Conservation (phyloP, 2,888 invertebrate species). For the Torymus texanus region DNA sequence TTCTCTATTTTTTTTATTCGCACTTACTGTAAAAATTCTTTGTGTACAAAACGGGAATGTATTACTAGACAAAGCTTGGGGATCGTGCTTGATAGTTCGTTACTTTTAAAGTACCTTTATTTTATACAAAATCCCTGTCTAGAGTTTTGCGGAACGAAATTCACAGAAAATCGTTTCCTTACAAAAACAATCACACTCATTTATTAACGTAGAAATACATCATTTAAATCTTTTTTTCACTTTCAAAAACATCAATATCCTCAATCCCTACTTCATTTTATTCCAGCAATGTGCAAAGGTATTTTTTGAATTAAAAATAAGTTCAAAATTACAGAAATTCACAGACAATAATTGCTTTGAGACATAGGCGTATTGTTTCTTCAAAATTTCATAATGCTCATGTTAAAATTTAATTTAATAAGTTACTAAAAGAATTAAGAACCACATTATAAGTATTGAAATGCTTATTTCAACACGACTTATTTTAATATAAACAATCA, state of each 20-base stretch:
- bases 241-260: conserved; percentile 20
- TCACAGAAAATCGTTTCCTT: conserved; percentile 14
- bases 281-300: conserved; percentile 33
- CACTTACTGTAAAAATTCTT: conserved; percentile 58
- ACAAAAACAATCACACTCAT: conserved; percentile 26
- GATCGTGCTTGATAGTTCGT: conserved; percentile 22
- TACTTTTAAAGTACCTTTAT: conserved; percentile 36
- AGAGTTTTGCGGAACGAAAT: conserved; percentile 25
- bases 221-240: conserved; percentile 14
- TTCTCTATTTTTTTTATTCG: conserved; percentile 51
- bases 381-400: neutral
- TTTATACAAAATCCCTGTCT: conserved; percentile 37
- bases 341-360: neutral
- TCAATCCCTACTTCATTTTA: conserved; percentile 23
- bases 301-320: conserved; percentile 9
- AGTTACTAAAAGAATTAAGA: no score
- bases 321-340: neutral
- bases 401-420: no score
- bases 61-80: conserved; percentile 47
- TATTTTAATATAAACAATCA: no score
- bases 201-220: conserved; percentile 21
- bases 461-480: no score
- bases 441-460: no score
- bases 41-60: conserved; percentile 62
- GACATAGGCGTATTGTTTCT: neutral